phyloP scores from a whole-genome alignment of 2,797 vertebrate genomes.

The Mus minutoides region DNA sequence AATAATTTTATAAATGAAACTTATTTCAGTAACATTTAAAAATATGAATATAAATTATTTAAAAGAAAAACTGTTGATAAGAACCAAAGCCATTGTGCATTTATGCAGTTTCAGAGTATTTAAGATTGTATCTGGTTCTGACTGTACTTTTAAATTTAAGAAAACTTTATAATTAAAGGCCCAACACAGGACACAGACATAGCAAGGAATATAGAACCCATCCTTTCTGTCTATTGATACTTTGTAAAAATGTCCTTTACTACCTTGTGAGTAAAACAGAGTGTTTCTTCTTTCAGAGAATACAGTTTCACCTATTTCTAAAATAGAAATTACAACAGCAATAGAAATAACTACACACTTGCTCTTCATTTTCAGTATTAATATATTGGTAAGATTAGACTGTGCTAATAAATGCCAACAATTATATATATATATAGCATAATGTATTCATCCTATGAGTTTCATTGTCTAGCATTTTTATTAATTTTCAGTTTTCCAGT shows the following conservation, averaged over 20 bases:
- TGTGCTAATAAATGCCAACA: neutral
- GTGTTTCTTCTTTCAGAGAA: neutral
- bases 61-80: neutral
- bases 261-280: neutral
- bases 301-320: neutral
- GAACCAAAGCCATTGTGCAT: neutral
- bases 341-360: neutral
- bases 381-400: neutral
- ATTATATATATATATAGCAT: neutral
- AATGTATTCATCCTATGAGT: neutral
- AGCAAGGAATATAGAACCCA: neutral
- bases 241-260: neutral
- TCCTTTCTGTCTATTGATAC: neutral
- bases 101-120: neutral
- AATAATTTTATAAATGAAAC: neutral
- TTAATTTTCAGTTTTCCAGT: neutral
- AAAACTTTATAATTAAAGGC: neutral
- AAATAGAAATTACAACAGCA: neutral
- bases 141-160: slow-evolving; percentile 26
- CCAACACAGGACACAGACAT: neutral
- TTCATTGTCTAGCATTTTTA: neutral
- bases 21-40: slow-evolving; percentile 23
- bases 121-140: neutral
- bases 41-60: neutral
- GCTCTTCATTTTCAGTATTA: neutral